Conservation (phyloP, 2,113 vertebrate species). For the Siniperca chuatsi region DNA sequence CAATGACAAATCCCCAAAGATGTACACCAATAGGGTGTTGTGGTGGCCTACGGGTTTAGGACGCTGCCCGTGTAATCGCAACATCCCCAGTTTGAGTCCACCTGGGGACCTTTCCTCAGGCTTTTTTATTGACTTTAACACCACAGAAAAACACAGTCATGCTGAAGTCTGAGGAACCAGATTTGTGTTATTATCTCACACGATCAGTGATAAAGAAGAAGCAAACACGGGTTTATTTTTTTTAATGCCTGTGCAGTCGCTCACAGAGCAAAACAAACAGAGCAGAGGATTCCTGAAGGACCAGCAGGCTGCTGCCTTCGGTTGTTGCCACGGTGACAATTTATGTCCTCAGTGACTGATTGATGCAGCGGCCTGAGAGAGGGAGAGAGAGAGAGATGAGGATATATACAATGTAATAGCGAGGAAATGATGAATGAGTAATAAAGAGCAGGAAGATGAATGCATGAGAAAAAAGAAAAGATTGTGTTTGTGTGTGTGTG, state of each 20-base stretch:
- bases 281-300: conserved; percentile 50
- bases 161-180: neutral
- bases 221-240: neutral
- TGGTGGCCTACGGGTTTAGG: neutral
- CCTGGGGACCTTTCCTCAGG: neutral
- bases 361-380: conserved; percentile 39
- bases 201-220: neutral
- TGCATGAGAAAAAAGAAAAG: neutral
- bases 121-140: neutral
- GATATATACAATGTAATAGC: neutral
- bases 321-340: conserved; percentile 74
- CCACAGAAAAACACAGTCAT: neutral
- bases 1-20: neutral
- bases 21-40: neutral
- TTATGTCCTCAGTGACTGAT: conserved; percentile 71
- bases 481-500: neutral
- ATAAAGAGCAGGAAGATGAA: conserved; percentile 24
- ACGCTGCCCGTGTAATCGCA: no score
- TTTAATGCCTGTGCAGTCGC: conserved; percentile 3
- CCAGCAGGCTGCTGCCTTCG: conserved; percentile 41
- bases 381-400: conserved; percentile 1
- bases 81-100: neutral
- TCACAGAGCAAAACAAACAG: conserved; percentile 16
- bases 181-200: neutral
- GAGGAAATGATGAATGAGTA: conserved; percentile 25